Base-by-base conservation (phyloP, 2,888 invertebrate genomes). In the Dysmachus trigonus region DNA sequence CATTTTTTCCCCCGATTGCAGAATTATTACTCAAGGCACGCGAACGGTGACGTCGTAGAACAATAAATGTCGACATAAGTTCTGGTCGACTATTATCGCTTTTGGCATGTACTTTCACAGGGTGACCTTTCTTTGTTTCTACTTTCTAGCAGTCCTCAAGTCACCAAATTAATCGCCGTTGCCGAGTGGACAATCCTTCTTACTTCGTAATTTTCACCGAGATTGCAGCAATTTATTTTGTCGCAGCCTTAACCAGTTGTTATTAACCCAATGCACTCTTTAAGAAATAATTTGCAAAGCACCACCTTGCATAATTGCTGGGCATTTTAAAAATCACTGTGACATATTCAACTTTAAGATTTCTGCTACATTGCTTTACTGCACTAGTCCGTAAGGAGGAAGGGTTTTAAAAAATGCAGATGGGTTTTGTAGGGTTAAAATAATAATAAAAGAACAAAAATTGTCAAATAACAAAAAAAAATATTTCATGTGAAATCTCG, bases 1-100 rank as follows among this genome's bases (percentile, higher is more conserved):
- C 41, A 77, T 41, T 47, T 77, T 77, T 47, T 47, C 77, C 47
- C 77, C 77, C 47, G 41, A 77, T 77, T 77, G 47, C 77, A 30
- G 38, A 77, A 77, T 51, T 77, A 41, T 77, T 27, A 27, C 18
- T n/a, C 4, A 2, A 6, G 31, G 33, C 81, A 82, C 81, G 81
- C 81, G 33, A 82, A 18, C 81, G 22, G 31, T 82, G 81, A 82
- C 81, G 81, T 82, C 27, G 62, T 62, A 38, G 47, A 77, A 77
- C 62, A 62, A 27, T 62, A 22, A 62, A 4, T 8, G 10, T 7
- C 41, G 41, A 2, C 41, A 41, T 41, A 41, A 41, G 8, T 51
- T 22, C 62, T 62, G 22, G 8, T 62, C 18, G 27, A 62, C 27
- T 7, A 47, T 18, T 47, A 47, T 47, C 47, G 47, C 47, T 47